Conservation (phyloP, 2,797 vertebrate species). For the Australoheros facetus region DNA sequence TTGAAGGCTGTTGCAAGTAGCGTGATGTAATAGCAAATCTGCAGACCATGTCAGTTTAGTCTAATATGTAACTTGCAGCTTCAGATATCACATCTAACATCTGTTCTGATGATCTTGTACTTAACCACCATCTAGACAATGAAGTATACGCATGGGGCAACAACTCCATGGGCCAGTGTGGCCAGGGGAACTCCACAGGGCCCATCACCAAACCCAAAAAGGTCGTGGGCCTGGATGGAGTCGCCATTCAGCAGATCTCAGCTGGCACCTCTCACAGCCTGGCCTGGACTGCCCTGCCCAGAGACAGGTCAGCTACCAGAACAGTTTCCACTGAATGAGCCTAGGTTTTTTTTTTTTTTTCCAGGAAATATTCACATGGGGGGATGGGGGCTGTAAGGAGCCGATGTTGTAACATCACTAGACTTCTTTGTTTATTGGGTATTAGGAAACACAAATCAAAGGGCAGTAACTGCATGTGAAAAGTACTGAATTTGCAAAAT, state of each 20-base stretch:
- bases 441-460: not conserved
- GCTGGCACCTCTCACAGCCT: conserved; percentile 87
- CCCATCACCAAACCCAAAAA: conserved; percentile 87
- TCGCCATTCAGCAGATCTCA: conserved; percentile 85
- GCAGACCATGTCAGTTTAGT: conserved; percentile 15
- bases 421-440: not conserved
- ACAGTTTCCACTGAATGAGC: not conserved
- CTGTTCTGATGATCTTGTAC: not conserved
- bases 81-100: not conserved
- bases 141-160: conserved; percentile 88
- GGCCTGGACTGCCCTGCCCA: conserved; percentile 85
- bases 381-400: not conserved
- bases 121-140: conserved; percentile 74
- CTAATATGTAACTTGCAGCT: conserved; percentile 8
- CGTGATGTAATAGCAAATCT: conserved; percentile 19
- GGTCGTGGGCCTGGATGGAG: conserved; percentile 83
- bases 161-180: conserved; percentile 88
- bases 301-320: conserved; percentile 77
- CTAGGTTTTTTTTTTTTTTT: no score
- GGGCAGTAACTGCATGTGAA: not conserved
- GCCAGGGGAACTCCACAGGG: conserved; percentile 85
- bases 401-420: not conserved
- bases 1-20: conserved; percentile 2
- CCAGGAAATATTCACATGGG: not conserved
- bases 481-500: not conserved